Conservation (phyloP, 2,113 vertebrate species). For the Heterotilapia buettikoferi region DNA sequence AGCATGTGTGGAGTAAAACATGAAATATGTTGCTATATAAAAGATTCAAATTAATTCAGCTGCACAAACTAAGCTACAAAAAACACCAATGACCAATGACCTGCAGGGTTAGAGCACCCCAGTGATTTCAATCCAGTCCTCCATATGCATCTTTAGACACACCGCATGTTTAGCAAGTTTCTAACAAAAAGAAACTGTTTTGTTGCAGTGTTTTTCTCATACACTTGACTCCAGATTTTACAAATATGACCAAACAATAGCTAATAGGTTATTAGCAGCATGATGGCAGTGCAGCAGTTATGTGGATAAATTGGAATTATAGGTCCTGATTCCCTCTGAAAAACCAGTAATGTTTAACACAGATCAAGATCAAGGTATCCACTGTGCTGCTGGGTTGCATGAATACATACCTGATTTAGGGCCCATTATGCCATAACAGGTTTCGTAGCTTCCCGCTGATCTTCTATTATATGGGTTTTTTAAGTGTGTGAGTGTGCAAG, state of each 20-base stretch:
- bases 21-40: neutral
- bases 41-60: neutral
- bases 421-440: slow-evolving; percentile 32
- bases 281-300: neutral
- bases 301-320: neutral
- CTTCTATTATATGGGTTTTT: neutral
- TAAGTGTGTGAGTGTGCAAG: neutral
- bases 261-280: neutral
- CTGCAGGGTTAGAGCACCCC: neutral
- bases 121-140: neutral
- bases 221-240: neutral
- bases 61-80: neutral
- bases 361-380: slow-evolving; percentile 21
- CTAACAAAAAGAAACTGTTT: neutral
- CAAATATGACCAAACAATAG: neutral
- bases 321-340: slow-evolving; percentile 2
- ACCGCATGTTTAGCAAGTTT: neutral
- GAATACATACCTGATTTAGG: slow-evolving; percentile 53
- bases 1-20: neutral
- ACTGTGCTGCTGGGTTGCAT: slow-evolving; percentile 25
- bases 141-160: neutral
- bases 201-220: neutral
- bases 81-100: neutral
- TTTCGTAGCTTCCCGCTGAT: neutral
- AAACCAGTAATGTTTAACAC: slow-evolving; percentile 7